Percentiles rank a stretch among this genome's conserved stretches.
Evolutionary conservation across 2,113 vertebrate genomes (phyloP).

Genomic region (Lichenostomus cassidix): DNA sequence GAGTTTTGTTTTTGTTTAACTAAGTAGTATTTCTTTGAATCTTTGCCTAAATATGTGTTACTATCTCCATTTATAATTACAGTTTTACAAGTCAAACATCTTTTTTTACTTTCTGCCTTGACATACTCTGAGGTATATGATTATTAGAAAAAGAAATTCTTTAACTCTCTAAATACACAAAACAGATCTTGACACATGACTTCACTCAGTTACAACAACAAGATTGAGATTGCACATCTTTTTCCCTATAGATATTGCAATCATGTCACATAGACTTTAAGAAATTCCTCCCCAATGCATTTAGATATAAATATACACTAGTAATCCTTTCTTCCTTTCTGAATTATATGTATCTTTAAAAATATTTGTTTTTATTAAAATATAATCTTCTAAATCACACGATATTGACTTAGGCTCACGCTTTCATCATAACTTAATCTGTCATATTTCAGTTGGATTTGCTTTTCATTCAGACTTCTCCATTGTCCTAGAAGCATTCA

Average conservation of each 20-base stretch:
- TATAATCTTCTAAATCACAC: conserved; percentile 1
- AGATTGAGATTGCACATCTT: neutral
- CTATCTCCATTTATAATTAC: neutral
- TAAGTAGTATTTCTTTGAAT: neutral
- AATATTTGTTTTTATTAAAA: conserved; percentile 38
- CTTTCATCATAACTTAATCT: conserved; percentile 28
- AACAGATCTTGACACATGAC: neutral
- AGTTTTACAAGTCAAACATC: neutral
- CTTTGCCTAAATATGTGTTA: neutral
- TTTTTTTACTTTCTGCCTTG: neutral
- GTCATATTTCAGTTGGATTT: neutral
- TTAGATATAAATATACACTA: neutral
- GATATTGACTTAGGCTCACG: conserved; percentile 3
- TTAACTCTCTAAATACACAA: neutral
- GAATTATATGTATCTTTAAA: neutral
- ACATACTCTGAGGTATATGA: neutral
- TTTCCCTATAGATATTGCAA: neutral
- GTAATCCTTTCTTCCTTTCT: neutral
- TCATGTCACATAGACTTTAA: neutral
- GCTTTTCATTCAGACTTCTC: neutral
- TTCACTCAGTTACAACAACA: neutral
- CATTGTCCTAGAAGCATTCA: neutral
- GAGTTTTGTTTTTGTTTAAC: neutral
- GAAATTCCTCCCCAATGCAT: neutral
- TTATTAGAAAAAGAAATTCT: neutral